phyloP scores from a whole-genome alignment of 2,888 invertebrate species.

The Rhagonycha fulva region DNA sequence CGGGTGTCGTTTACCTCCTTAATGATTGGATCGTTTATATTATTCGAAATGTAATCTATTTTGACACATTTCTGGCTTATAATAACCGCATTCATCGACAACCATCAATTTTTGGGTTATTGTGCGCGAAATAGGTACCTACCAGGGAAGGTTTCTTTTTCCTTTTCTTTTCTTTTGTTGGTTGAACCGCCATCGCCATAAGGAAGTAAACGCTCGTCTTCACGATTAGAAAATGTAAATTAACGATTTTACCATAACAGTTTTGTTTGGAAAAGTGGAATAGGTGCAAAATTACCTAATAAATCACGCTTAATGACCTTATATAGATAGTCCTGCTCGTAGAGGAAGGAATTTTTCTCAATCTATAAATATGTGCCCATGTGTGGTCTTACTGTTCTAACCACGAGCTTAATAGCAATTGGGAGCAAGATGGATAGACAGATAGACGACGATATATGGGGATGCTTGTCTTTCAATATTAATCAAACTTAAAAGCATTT shows the following conservation, averaged over 20 bases:
- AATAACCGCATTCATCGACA: neutral
- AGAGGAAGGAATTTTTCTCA: constrained; percentile 4
- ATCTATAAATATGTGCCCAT: constrained; percentile 4
- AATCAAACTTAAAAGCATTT: neutral
- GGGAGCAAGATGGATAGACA: neutral
- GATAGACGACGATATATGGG: constrained; percentile 4
- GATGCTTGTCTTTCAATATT: neutral
- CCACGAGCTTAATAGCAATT: neutral
- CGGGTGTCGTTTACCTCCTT: neutral
- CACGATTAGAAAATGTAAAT: neutral
- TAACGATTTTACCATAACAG: neutral
- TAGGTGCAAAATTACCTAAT: constrained; percentile 8
- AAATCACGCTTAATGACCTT: constrained; percentile 10
- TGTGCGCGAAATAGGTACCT: no score
- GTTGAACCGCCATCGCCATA: neutral
- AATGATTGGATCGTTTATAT: neutral
- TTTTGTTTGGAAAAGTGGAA: neutral
- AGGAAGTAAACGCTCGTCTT: neutral
- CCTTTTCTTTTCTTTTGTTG: no score
- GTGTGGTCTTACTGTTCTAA: constrained; percentile 13
- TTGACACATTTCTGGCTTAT: neutral
- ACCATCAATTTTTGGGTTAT: neutral
- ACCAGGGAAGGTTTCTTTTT: no score
- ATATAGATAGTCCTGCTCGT: constrained; percentile 5
- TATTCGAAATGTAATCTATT: neutral